Percentiles rank a stretch among this genome's conserved stretches.
Conservation (phyloP, 37 sponge, comb jelly and placozoan genomes). For the Hexactinellida sp. region DNA sequence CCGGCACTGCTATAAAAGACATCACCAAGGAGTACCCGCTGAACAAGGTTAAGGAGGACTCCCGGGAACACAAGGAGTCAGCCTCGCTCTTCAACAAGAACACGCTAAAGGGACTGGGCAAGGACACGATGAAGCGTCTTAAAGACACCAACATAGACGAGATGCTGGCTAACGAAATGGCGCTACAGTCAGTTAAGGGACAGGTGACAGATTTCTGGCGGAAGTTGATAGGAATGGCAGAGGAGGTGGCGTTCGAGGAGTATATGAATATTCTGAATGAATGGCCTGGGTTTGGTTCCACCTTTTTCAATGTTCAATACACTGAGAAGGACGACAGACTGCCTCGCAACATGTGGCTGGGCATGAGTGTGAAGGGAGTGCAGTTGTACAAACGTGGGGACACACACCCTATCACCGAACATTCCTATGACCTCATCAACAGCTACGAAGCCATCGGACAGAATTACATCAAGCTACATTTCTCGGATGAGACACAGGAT, state of each 20-base stretch:
- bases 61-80: slow-evolving; percentile 34
- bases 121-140: slow-evolving; percentile 17
- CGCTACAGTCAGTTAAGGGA: slow-evolving; percentile 38
- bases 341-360: slow-evolving; percentile 62
- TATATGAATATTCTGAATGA: slow-evolving; percentile 64
- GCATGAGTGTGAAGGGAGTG: slow-evolving; percentile 37
- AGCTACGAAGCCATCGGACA: slow-evolving; percentile 1
- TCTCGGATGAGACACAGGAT: background rate
- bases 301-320: slow-evolving; percentile 61
- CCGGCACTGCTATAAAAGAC: slow-evolving; percentile 29
- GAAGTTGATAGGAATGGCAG: slow-evolving; percentile 59
- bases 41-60: slow-evolving; percentile 30
- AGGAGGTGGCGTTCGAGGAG: slow-evolving; percentile 41
- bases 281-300: slow-evolving; percentile 61
- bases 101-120: slow-evolving; percentile 23
- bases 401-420: slow-evolving; percentile 28
- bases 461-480: slow-evolving; percentile 3
- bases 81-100: slow-evolving; percentile 17
- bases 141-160: slow-evolving; percentile 3
- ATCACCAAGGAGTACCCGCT: slow-evolving; percentile 44
- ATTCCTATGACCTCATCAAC: slow-evolving; percentile 30
- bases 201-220: slow-evolving; percentile 62
- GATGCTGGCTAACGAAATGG: slow-evolving; percentile 25
- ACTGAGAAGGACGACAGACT: slow-evolving; percentile 44
- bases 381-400: slow-evolving; percentile 51